Percentiles rank a stretch among this genome's conserved stretches.
Evolutionary conservation across 2,888 invertebrate species (phyloP).

Genomic region (Leucophenga maculata): DNA sequence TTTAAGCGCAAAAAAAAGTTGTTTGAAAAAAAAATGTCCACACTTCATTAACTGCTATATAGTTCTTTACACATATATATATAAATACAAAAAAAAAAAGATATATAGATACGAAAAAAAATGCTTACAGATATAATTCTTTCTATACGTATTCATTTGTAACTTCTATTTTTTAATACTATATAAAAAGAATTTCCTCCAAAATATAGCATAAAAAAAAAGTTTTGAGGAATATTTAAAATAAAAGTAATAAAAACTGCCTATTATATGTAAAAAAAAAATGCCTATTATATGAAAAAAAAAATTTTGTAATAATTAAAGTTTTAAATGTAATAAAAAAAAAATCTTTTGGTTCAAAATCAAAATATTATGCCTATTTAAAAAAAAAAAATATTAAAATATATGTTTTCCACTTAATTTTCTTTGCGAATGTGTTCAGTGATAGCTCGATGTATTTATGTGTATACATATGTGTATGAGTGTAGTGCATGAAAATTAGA

Average conservation of each 20-base stretch:
- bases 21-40: too few species aligned
- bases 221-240: conserved; percentile 47
- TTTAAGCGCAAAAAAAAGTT: conserved; percentile 33
- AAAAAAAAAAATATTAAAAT: not conserved
- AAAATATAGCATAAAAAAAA: conserved; percentile 38
- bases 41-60: conserved; percentile 26
- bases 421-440: too few species aligned
- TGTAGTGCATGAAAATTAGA: not conserved
- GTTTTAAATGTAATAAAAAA: not conserved
- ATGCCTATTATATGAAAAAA: conserved; percentile 26
- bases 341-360: not conserved
- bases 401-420: not conserved
- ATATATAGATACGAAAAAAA: conserved; percentile 33
- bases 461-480: not conserved
- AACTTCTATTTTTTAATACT: not conserved
- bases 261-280: conserved; percentile 32
- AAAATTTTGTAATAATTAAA: too few species aligned
- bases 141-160: not conserved
- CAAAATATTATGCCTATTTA: not conserved
- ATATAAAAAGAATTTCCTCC: conserved; percentile 23
- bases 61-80: conserved; percentile 30
- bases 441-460: not conserved
- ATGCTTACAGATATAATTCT: not conserved
- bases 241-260: conserved; percentile 35
- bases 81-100: conserved; percentile 25